Conservation (phyloP, 2,113 vertebrate genomes). For the Seriola quinqueradiata region DNA sequence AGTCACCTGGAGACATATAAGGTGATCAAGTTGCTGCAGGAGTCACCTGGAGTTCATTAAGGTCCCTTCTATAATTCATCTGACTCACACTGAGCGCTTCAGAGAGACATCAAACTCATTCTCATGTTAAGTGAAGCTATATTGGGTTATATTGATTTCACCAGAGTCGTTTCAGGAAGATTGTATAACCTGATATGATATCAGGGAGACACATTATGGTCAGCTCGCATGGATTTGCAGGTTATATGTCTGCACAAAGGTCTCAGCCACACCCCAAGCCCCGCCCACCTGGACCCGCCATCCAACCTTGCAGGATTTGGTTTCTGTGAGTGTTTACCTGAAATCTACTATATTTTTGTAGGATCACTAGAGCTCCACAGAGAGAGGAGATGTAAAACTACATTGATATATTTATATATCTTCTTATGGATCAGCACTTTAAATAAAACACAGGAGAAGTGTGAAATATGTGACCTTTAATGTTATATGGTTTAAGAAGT, state of each 20-base stretch:
- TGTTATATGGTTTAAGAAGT: too few relatives aligned
- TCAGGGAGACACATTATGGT: constrained; percentile 32
- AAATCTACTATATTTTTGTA: too few relatives aligned
- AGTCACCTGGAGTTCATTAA: constrained; percentile 40
- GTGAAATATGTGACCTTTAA: too few relatives aligned
- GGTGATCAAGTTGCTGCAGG: constrained; percentile 33
- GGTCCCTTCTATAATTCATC: constrained; percentile 53
- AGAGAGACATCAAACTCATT: constrained; percentile 45
- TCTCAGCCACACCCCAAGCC: not conserved
- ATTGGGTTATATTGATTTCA: constrained; percentile 61
- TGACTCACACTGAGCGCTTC: constrained; percentile 30
- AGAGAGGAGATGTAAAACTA: too few relatives aligned
- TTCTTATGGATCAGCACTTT: too few relatives aligned
- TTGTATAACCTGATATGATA: constrained; percentile 53
- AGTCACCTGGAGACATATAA: constrained; percentile 39
- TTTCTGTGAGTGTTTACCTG: too few relatives aligned
- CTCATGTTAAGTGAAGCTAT: constrained; percentile 52
- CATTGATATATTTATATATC: too few relatives aligned
- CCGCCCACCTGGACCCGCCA: too few relatives aligned
- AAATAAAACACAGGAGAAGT: too few relatives aligned
- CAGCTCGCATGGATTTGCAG: not conserved
- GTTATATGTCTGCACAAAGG: constrained; percentile 32
- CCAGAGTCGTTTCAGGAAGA: constrained; percentile 70
- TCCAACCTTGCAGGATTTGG: too few relatives aligned
- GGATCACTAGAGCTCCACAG: too few relatives aligned